Percentiles rank a stretch among this genome's conserved stretches.
Evolutionary conservation across 1,140 invertebrate species (phyloP).

Genomic region (Macrobrachium nipponense): DNA sequence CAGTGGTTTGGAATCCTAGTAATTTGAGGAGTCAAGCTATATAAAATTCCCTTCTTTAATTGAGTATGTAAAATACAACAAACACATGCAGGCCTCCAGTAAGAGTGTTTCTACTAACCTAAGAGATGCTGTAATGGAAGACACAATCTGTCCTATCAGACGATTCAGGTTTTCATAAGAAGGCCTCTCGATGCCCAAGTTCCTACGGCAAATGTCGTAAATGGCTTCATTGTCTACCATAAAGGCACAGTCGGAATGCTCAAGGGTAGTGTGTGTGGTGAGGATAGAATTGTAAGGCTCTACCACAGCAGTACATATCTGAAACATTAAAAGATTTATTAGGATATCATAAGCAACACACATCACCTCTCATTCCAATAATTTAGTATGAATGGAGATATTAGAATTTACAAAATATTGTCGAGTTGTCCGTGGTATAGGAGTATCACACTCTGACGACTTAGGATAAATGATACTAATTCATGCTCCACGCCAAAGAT

Average conservation of each 20-base stretch:
- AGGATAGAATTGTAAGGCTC: constrained; percentile 80
- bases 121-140: constrained; percentile 88
- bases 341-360: not conserved
- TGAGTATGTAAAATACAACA: no score
- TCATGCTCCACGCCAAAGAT: no score
- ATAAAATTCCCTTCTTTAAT: no score
- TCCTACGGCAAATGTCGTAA: constrained; percentile 78
- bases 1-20: no score
- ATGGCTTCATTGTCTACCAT: constrained; percentile 82
- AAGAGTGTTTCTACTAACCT: constrained; percentile 70
- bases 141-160: constrained; percentile 87
- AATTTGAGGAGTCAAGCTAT: no score
- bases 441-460: no score
- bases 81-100: not conserved
- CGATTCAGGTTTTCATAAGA: constrained; percentile 80
- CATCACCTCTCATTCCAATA: not conserved
- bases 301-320: constrained; percentile 77
- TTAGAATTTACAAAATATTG: no score
- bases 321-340: not conserved
- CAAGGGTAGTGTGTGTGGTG: constrained; percentile 78
- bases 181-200: constrained; percentile 75
- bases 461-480: no score
- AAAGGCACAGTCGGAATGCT: constrained; percentile 79
- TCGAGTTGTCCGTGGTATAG: no score
- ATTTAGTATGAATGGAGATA: no score